phyloP scores from a whole-genome alignment of 2,113 vertebrate genomes.

The Osmerus eperlanus region DNA sequence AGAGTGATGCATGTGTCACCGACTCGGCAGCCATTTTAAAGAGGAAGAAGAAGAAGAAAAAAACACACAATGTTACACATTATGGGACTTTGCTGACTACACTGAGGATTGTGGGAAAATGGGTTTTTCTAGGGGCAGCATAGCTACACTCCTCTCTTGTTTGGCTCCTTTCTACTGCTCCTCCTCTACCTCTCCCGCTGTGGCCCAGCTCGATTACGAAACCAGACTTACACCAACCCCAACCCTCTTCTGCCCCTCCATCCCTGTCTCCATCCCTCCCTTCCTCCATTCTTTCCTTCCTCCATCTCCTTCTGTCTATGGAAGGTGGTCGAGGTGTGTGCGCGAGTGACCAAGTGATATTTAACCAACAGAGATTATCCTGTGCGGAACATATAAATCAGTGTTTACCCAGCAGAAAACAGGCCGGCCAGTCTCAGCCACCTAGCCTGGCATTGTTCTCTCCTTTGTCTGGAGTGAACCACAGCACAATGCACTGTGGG shows the following conservation, averaged over 20 bases:
- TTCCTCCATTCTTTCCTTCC: background rate
- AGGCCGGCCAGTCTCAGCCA: background rate
- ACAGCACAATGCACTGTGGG: conserved; percentile 29
- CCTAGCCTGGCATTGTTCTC: conserved; percentile 20
- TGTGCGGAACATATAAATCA: conserved; percentile 21
- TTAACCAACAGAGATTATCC: conserved; percentile 21
- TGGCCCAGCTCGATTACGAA: background rate
- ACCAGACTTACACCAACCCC: background rate
- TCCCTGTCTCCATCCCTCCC: background rate
- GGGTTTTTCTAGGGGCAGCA: background rate
- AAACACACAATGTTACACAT: too few relatives aligned
- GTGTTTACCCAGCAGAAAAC: conserved; percentile 43
- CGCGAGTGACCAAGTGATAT: conserved; percentile 12
- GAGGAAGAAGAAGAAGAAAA: background rate
- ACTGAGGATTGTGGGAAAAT: background rate
- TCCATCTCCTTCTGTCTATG: background rate
- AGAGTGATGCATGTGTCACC: conserved; percentile 1
- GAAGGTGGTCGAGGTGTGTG: background rate
- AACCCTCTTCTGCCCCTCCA: background rate
- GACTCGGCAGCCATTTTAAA: background rate
- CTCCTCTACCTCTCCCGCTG: background rate
- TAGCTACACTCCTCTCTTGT: background rate
- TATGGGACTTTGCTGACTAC: too few relatives aligned
- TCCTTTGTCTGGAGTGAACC: conserved; percentile 11
- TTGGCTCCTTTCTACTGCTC: background rate